A percentile compares a stretch with the other conserved stretches of the same genome.
Conservation (phyloP, 2,113 vertebrate genomes). For the Dolichallabes microphthalmus region DNA sequence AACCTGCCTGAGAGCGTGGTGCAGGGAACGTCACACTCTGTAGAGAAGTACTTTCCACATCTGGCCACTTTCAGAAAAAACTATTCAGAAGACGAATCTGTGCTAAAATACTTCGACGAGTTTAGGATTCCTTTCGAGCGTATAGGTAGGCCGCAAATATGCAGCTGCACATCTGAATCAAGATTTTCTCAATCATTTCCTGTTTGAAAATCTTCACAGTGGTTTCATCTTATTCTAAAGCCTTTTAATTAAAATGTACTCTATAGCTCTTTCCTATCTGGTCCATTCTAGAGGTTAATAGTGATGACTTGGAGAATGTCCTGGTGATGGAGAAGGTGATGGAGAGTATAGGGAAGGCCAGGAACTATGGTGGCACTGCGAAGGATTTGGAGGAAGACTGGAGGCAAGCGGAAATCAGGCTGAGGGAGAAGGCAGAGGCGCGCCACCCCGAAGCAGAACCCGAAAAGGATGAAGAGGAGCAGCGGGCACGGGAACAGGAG, state of each 20-base stretch:
- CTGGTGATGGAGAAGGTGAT: conserved; percentile 75
- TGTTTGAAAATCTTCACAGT: neutral
- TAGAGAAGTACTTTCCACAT: conserved; percentile 71
- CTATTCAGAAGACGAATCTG: conserved; percentile 73
- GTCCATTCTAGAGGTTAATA: conserved; percentile 74
- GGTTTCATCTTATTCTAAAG: neutral
- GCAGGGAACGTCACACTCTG: conserved; percentile 75
- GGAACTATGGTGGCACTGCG: conserved; percentile 77
- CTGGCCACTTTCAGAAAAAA: conserved; percentile 74
- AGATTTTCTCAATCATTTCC: neutral
- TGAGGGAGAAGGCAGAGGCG: conserved; percentile 65
- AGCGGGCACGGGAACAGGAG: conserved; percentile 75
- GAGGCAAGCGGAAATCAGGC: conserved; percentile 65
- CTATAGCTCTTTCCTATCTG: neutral
- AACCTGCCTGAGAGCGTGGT: conserved; percentile 81
- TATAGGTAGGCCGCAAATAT: conserved; percentile 74
- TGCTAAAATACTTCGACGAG: conserved; percentile 86
- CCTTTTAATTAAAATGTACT: no score
- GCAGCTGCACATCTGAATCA: neutral
- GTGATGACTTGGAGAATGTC: conserved; percentile 71
- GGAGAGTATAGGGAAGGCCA: conserved; percentile 76
- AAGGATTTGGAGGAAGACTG: conserved; percentile 76
- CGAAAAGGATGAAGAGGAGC: conserved; percentile 73
- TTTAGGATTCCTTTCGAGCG: conserved; percentile 73
- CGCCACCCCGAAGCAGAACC: conserved; percentile 64